Base-by-base conservation (phyloP, 2,888 invertebrate species). In the Drosophila borealis region DNA sequence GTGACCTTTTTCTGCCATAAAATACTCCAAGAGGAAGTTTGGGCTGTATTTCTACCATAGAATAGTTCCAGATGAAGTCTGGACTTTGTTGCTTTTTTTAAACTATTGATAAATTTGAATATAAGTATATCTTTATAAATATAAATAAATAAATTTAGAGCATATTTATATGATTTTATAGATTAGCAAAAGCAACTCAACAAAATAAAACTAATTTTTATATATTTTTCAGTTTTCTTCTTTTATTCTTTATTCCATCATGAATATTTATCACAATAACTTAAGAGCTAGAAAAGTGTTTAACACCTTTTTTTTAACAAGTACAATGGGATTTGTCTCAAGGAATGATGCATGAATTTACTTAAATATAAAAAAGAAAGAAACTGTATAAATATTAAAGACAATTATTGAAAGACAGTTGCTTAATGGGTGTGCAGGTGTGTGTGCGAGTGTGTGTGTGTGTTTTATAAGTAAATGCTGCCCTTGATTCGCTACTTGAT, bases 331-430 rank as follows among this genome's bases (percentile, higher is more conserved):
- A 10, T 14, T 41, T 51, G 14, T 29, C 57, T 54, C 50, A 65
- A 46, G 3, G 64, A 74, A 79, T 80, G 85, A 85, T 70, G 67
- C 36, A 67, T 80, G 81, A 70, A 69, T 46, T 61, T 65, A 74
- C 77, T 65, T 76, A 77, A 29, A 50, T 14, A 50, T 13, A 2
- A 25, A 39, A 17, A 39, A 55, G 3, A 46, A 64, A 64, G 42
- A 83, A 81, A 71, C 72, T 85, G 71, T 63, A 86, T 87, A 86
- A 88, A 87, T 84, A 88, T 81, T 82, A 78, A 76, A 54, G 29
- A 54, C 53, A 53, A 66, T 64, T 64, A 62, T 72, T 70, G 42
- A 63, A 62, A 62, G 49, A 78, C 67, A 68, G 76, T 69, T 69
- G 56, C 69, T 71, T 73, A 66, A 70, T 68, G 49, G 17, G 39